These are phyloP conservation scores for Drosophila cardini DNA, from an alignment of 1,140 invertebrate genomes.

Conservation along the genomic window DNA sequence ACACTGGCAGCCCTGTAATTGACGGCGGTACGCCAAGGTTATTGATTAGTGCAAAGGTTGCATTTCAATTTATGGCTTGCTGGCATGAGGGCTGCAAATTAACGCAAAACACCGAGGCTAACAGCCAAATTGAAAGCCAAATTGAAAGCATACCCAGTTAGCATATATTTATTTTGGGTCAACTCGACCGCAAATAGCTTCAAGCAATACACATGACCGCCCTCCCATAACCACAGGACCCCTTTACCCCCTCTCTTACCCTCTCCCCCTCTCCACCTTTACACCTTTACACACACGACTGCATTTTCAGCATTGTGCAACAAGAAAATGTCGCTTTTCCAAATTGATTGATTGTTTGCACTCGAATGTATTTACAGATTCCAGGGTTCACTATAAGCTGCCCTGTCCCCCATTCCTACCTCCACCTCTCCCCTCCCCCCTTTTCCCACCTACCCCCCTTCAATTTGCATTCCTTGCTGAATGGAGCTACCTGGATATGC, in stretches of 20 bases:
- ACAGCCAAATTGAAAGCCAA: background rate
- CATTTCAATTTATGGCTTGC: constrained; percentile 70
- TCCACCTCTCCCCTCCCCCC: constrained; percentile 4
- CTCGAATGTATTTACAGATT: constrained; percentile 23
- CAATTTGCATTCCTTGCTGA: constrained; percentile 20
- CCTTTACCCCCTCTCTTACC: too few relatives aligned
- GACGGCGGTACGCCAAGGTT: constrained; percentile 49
- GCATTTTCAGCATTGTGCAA: constrained; percentile 13
- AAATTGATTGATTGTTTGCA: constrained; percentile 72
- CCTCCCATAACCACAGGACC: too few relatives aligned
- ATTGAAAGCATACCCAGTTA: constrained; percentile 7
- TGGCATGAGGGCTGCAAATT: constrained; percentile 26
- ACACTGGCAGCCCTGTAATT: constrained; percentile 44
- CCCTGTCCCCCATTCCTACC: too few relatives aligned
- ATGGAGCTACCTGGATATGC: constrained; percentile 39
- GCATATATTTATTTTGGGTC: constrained; percentile 29
- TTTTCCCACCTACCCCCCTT: background rate
- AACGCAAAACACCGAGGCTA: constrained; percentile 8
- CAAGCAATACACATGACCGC: constrained; percentile 3
- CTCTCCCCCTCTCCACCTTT: constrained; percentile 13
- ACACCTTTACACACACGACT: constrained; percentile 15
- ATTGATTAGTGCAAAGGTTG: constrained; percentile 68
- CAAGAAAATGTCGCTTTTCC: constrained; percentile 57
- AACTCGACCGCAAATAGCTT: constrained; percentile 22
- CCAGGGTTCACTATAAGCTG: constrained; percentile 8